Evolutionary conservation across 2,113 vertebrate genomes (phyloP).

Genomic region (Saccopteryx leptura): DNA sequence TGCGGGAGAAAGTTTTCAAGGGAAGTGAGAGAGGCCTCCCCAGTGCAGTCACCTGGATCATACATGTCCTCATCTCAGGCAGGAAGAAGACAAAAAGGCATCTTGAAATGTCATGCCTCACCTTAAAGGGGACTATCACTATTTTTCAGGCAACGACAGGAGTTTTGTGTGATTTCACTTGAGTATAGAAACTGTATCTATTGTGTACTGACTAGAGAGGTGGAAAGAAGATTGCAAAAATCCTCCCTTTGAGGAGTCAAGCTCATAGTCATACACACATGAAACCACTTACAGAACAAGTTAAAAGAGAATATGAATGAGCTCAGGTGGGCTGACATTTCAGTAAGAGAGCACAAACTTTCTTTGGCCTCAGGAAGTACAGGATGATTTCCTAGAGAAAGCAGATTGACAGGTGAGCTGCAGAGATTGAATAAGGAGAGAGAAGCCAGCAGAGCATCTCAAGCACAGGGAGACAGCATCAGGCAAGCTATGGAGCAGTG

Average conservation of each 20-base stretch:
- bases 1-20: constrained; percentile 6
- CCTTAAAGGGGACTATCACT: background rate
- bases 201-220: background rate
- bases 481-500: fast-evolving
- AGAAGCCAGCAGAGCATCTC: background rate
- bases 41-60: background rate
- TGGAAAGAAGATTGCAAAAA: background rate
- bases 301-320: constrained; percentile 46
- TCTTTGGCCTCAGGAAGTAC: background rate
- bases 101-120: background rate
- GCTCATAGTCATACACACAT: background rate
- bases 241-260: background rate
- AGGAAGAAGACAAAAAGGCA: background rate
- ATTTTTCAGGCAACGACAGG: constrained; percentile 23
- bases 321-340: constrained; percentile 34
- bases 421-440: background rate
- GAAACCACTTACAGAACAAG: constrained; percentile 18
- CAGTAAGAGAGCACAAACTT: constrained; percentile 12
- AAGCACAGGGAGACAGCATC: fast-evolving
- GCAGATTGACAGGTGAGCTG: background rate
- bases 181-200: background rate
- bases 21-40: background rate
- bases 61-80: background rate
- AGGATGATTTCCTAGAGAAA: constrained; percentile 1
- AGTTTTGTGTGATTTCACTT: constrained; percentile 34